Evolutionary conservation across 2,113 vertebrate genomes (phyloP), one percentile per base, ranked within the genome.

Genomic region (Scolopax mira): DNA sequence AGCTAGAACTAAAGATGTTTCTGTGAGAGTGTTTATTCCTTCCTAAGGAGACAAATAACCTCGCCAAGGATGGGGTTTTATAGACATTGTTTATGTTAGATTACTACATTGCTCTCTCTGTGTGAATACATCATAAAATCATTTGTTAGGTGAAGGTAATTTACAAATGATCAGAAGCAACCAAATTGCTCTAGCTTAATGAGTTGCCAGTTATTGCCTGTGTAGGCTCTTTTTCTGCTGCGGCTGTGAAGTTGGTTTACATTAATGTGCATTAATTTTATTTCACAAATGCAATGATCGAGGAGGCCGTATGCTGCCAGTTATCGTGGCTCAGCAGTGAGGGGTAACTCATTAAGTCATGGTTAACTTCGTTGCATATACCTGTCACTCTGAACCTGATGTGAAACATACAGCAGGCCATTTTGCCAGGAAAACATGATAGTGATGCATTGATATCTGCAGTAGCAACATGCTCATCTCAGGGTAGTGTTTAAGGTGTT

Each of bases 181-280:
- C 69, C 60, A 93, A 94, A 96, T 95, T 94, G 81, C 83, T 89
- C 42, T 48, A 74, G 67, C 83, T 94, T 90, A 95, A 97, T 92
- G 83, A 94, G 46, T 95, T 94, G 83, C 88, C 71, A 81, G 54
- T 91, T 97, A 94, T 8, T 96, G 94, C 94, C 73, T 86, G 72
- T 89, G 89, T 89, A 95, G 86, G 90, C 90, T 96, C 35, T 93
- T 96, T 88, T 94, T 92, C 64, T 96, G 86, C 90, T 94, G 90
- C 0, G 17, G 31, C 86, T 84, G 42, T 93, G 83, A 92, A 78
- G 79, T 30, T 96, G 60, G 55, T 77, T 94, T 79, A 79, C 61
- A 49, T 89, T 92, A 92, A 64, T 28, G 86, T 86, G 57, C 52
- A 69, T 82, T 85, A 79, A 88, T 86, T 93, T 91, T 94, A 80